Evolutionary conservation across 2,113 vertebrate genomes (phyloP).

Genomic region (Hippocampus abdominalis): DNA sequence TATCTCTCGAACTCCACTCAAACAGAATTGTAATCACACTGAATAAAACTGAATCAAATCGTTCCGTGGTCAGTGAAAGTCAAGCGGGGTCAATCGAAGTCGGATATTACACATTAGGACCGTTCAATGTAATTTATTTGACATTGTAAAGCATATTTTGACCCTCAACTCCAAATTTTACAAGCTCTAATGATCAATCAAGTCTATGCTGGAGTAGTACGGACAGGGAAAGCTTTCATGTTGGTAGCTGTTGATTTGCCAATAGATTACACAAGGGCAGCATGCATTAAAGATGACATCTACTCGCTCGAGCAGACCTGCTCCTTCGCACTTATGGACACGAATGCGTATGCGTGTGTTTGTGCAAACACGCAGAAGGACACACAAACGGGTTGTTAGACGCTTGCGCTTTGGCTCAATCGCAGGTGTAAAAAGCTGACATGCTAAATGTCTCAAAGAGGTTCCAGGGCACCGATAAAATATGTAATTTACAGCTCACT

Average conservation of each 20-base stretch:
- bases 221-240: conserved; percentile 30
- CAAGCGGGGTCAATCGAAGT: too few relatives aligned
- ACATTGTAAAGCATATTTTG: not conserved
- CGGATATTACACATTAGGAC: not conserved
- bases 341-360: not conserved
- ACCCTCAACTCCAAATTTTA: not conserved
- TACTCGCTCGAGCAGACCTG: conserved; percentile 30
- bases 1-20: too few relatives aligned
- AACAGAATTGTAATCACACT: too few relatives aligned
- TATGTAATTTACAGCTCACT: conserved; percentile 51
- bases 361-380: conserved; percentile 20
- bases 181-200: not conserved
- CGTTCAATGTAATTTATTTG: not conserved
- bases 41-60: too few relatives aligned
- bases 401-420: conserved; percentile 13
- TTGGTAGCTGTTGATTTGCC: conserved; percentile 41
- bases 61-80: too few relatives aligned
- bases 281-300: conserved; percentile 61
- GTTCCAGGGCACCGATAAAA: conserved; percentile 34
- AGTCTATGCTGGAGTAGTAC: not conserved
- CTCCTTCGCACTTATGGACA: conserved; percentile 13
- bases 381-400: conserved; percentile 3
- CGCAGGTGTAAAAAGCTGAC: conserved; percentile 21
- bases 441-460: conserved; percentile 10
- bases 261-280: conserved; percentile 21